phyloP scores from a whole-genome alignment of 2,113 vertebrate genomes.

The Rhineura floridana region DNA sequence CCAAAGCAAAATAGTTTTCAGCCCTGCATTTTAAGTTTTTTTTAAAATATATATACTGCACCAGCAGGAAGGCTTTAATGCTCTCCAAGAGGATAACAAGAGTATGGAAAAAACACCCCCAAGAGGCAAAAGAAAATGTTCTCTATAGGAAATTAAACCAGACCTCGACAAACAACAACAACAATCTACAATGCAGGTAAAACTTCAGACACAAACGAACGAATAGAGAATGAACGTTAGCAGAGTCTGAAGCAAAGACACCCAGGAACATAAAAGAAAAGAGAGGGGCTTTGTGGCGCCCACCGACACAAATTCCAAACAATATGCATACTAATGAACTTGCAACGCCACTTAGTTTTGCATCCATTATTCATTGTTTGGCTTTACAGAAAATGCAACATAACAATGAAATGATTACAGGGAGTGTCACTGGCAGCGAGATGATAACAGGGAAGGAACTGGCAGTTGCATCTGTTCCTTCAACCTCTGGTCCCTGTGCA shows the following conservation, averaged over 20 bases:
- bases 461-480: conserved; percentile 64
- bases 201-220: conserved; percentile 65
- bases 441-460: conserved; percentile 64
- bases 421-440: conserved; percentile 59
- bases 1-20: neutral
- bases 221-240: conserved; percentile 64
- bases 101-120: conserved; percentile 39
- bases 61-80: conserved; percentile 62
- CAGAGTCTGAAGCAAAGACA: conserved; percentile 60
- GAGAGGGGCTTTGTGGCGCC: conserved; percentile 61
- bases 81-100: conserved; percentile 57
- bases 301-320: conserved; percentile 65
- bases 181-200: conserved; percentile 65
- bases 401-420: conserved; percentile 63
- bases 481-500: conserved; percentile 22
- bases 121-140: conserved; percentile 66
- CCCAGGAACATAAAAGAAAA: conserved; percentile 64
- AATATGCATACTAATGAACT: conserved; percentile 74
- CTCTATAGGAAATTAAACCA: conserved; percentile 70
- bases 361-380: conserved; percentile 75
- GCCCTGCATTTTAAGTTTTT: conserved; percentile 50
- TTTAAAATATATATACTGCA: conserved; percentile 60
- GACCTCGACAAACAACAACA: conserved; percentile 70
- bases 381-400: conserved; percentile 57
- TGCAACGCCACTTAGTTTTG: conserved; percentile 69